Evolutionary conservation across 2,113 vertebrate genomes (phyloP).

Genomic region (Numenius arquata): DNA sequence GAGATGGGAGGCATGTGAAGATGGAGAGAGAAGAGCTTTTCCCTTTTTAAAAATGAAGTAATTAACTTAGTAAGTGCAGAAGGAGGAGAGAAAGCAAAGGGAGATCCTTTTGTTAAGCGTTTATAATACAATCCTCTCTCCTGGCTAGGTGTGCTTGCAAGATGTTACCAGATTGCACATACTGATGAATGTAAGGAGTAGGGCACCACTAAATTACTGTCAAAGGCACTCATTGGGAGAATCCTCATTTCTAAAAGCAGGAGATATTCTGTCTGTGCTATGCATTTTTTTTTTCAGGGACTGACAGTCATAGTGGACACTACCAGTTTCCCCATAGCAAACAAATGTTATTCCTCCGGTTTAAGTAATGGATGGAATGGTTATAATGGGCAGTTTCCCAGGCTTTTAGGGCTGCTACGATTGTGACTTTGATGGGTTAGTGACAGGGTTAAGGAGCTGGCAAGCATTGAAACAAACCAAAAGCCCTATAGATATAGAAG

Average conservation of each 20-base stretch:
- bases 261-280: background rate
- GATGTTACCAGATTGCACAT: background rate
- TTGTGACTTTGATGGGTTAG: background rate
- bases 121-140: background rate
- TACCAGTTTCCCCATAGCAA: background rate
- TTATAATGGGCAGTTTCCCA: background rate
- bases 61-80: slow-evolving; percentile 27
- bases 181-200: background rate
- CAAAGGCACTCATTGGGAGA: background rate
- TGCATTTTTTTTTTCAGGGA: background rate
- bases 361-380: background rate
- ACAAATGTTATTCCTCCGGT: background rate
- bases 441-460: background rate
- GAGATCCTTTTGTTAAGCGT: slow-evolving; percentile 1
- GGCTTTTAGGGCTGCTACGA: background rate
- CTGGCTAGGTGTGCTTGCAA: background rate
- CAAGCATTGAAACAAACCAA: background rate
- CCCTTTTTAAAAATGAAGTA: slow-evolving; percentile 3
- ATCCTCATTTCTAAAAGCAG: background rate
- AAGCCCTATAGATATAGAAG: background rate
- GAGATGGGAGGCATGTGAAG: background rate
- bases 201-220: background rate
- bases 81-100: background rate
- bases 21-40: background rate
- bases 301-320: background rate